A percentile compares a stretch with the other conserved stretches of the same genome.
Conservation (phyloP, 2,888 invertebrate genomes). For the Parnassius orleans region DNA sequence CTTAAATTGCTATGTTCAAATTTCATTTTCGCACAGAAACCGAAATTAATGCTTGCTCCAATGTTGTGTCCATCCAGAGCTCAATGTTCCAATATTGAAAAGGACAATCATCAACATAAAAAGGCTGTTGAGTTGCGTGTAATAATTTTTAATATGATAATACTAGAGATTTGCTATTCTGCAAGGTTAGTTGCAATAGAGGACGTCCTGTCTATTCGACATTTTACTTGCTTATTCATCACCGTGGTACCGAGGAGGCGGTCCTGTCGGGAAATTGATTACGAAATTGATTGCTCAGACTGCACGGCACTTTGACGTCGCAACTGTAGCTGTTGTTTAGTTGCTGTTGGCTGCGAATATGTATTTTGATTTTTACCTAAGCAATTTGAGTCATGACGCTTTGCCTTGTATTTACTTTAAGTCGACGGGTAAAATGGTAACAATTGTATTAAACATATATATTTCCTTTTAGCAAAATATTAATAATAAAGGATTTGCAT, state of each 20-base stretch:
- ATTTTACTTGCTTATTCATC: slow-evolving; percentile 9
- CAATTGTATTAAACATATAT: no score
- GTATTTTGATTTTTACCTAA: background rate
- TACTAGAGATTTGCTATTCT: background rate
- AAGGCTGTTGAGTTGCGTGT: no score
- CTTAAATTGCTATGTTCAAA: no score
- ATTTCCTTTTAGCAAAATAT: no score
- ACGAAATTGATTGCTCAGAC: slow-evolving; percentile 18
- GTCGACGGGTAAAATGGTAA: no score
- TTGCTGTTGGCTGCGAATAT: background rate
- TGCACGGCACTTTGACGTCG: slow-evolving; percentile 9
- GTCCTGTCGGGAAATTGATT: slow-evolving; percentile 17
- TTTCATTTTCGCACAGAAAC: no score
- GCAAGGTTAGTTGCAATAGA: background rate
- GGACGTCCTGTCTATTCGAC: background rate
- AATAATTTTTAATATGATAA: background rate
- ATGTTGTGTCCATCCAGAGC: no score
- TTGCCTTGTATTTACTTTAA: background rate
- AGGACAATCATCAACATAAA: no score
- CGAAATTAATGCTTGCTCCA: no score
- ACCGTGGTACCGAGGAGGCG: background rate
- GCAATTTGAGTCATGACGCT: background rate
- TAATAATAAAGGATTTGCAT: no score
- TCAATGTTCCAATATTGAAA: no score
- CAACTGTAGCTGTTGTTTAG: slow-evolving; percentile 4